Evolutionary conservation across 2,888 invertebrate species (phyloP).

Genomic region (Rhimphoctona megacephalus): DNA sequence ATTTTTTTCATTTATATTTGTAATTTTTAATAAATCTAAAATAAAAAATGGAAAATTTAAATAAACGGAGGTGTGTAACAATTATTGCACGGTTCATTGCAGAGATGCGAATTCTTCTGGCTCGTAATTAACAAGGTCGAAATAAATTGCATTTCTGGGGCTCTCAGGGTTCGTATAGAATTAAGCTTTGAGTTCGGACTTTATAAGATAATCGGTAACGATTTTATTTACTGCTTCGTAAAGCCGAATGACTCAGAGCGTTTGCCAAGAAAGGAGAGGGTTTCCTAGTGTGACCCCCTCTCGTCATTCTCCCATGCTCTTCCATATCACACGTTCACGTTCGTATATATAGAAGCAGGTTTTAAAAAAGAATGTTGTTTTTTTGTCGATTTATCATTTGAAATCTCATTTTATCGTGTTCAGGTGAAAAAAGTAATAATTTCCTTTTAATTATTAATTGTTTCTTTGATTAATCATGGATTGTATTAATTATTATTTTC

Average conservation of each 20-base stretch:
- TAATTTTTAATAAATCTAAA: too few relatives aligned
- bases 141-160: background rate
- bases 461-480: background rate
- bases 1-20: too few relatives aligned
- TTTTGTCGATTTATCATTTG: background rate
- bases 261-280: conserved; percentile 79
- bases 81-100: background rate
- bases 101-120: background rate
- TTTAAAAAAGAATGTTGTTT: background rate
- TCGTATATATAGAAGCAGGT: conserved; percentile 1
- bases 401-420: background rate
- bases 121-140: background rate
- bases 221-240: conserved; percentile 59
- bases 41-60: too few relatives aligned
- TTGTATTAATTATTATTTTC: background rate
- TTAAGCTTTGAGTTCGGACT: conserved; percentile 44
- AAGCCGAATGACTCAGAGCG: conserved; percentile 77
- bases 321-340: conserved; percentile 29
- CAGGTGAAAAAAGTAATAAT: too few relatives aligned
- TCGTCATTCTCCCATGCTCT: conserved; percentile 56
- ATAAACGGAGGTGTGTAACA: background rate
- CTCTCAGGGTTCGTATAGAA: background rate
- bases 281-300: conserved; percentile 73
- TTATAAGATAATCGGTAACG: conserved; percentile 70
- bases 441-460: too few relatives aligned